Percentiles rank a stretch among this genome's conserved stretches.
Evolutionary conservation across 2,797 vertebrate genomes (phyloP).

Genomic region (Coranthus polyacanthus): DNA sequence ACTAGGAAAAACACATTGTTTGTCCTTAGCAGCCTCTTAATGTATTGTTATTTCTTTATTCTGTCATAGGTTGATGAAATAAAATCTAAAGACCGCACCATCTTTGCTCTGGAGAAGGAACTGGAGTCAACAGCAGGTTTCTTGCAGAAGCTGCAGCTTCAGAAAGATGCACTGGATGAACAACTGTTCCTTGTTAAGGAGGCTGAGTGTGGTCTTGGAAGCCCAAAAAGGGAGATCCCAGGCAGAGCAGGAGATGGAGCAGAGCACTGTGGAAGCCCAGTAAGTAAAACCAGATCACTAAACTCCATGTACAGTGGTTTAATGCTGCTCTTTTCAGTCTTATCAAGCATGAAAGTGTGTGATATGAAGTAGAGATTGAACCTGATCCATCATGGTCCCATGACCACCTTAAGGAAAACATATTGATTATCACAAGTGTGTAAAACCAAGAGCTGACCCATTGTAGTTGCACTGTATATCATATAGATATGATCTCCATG

Average conservation of each 20-base stretch:
- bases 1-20: no score
- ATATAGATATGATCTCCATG: background rate
- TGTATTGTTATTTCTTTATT: background rate
- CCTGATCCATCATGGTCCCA: background rate
- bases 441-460: background rate
- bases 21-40: background rate
- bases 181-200: constrained; percentile 98
- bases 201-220: constrained; percentile 95
- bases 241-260: constrained; percentile 96
- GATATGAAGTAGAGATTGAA: background rate
- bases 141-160: constrained; percentile 94
- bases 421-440: background rate
- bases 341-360: background rate
- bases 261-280: constrained; percentile 96
- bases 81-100: constrained; percentile 96
- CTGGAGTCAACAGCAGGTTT: constrained; percentile 92
- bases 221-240: constrained; percentile 97
- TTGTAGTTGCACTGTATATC: background rate
- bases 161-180: constrained; percentile 97
- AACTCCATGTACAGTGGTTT: no score
- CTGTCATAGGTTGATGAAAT: constrained; percentile 96
- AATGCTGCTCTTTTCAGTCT: no score
- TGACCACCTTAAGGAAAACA: background rate
- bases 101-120: constrained; percentile 96
- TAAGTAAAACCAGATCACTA: constrained; percentile 73